Conservation (phyloP, 1,140 invertebrate species). For the Pygmarrhopalites habei region DNA sequence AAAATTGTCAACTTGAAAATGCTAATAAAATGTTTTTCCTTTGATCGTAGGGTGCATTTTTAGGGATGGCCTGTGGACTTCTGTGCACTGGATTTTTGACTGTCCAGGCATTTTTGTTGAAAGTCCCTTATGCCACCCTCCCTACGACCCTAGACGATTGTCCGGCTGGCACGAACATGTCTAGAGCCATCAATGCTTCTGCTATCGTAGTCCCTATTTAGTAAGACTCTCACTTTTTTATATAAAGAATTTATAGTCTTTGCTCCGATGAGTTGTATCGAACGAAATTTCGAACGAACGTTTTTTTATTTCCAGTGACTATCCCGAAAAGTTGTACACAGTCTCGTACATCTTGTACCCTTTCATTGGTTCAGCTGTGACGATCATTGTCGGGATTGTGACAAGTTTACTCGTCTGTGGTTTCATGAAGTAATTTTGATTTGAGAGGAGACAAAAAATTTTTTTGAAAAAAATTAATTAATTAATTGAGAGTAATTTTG, state of each 20-base stretch:
- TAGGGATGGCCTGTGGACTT: constrained; percentile 13
- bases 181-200: neutral
- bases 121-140: constrained; percentile 10
- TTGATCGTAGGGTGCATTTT: constrained; percentile 14
- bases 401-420: constrained; percentile 25
- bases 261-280: neutral
- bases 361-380: constrained; percentile 31
- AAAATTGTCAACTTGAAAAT: too few relatives aligned
- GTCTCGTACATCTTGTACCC: constrained; percentile 38
- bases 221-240: neutral
- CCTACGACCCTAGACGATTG: constrained; percentile 15
- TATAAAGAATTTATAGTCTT: neutral
- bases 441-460: neutral
- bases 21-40: neutral
- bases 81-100: neutral
- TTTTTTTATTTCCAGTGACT: constrained; percentile 25
- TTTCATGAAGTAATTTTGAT: neutral
- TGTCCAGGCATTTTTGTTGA: constrained; percentile 9
- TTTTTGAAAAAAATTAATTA: neutral
- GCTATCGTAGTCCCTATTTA: neutral
- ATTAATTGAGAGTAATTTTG: too few relatives aligned
- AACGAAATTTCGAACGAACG: neutral
- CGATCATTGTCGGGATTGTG: constrained; percentile 24
- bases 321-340: constrained; percentile 36
- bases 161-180: constrained; percentile 6